phyloP scores from a whole-genome alignment of 2,797 vertebrate species.

The Catamblyrhynchus diadema region DNA sequence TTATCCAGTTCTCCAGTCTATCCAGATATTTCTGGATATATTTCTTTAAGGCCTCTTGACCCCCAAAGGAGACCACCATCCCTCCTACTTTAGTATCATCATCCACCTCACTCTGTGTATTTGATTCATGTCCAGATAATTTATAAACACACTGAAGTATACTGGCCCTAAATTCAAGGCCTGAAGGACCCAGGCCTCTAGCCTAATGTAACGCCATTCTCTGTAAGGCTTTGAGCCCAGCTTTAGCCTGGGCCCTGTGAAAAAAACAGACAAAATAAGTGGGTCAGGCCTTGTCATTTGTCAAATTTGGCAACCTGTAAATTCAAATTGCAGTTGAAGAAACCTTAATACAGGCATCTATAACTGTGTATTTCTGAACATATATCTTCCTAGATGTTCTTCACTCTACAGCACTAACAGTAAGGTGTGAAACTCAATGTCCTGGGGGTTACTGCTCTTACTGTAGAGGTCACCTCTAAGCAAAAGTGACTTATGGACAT shows the following conservation, averaged over 20 bases:
- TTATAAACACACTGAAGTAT: neutral
- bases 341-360: neutral
- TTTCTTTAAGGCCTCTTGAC: neutral
- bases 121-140: neutral
- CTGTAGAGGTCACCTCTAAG: neutral
- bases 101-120: no score
- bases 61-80: neutral
- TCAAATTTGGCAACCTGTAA: neutral
- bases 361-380: neutral
- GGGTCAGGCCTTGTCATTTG: neutral
- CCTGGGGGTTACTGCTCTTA: neutral
- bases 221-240: fast-evolving
- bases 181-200: neutral
- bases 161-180: neutral
- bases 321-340: neutral
- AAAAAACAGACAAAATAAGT: neutral
- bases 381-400: neutral
- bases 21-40: neutral
- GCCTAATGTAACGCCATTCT: neutral
- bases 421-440: neutral
- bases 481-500: neutral
- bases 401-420: neutral
- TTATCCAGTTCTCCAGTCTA: neutral
- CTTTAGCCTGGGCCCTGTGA: neutral
- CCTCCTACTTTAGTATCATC: neutral